Conservation (phyloP, 2,113 vertebrate species). For the Pollachius pollachius region DNA sequence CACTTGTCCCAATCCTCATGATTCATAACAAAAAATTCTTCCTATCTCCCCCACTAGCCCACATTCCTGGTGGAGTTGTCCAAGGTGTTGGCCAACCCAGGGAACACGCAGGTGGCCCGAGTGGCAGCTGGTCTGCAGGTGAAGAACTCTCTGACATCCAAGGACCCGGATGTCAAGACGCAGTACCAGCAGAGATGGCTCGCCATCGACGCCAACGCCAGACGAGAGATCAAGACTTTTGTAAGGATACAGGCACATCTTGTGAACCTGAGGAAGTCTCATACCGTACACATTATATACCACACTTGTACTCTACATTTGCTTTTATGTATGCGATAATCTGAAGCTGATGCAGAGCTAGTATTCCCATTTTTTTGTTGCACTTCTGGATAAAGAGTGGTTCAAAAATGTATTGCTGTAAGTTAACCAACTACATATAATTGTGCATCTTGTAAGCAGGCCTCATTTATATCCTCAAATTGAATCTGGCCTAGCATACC, state of each 20-base stretch:
- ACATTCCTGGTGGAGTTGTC: constrained; percentile 97
- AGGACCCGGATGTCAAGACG: constrained; percentile 93
- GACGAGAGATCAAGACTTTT: constrained; percentile 94
- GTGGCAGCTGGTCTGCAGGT: constrained; percentile 96
- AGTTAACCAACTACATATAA: no score
- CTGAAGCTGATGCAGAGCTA: no score
- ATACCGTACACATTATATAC: background rate
- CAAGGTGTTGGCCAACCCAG: constrained; percentile 94
- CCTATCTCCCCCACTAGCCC: constrained; percentile 70
- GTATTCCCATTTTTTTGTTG: no score
- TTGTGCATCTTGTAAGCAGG: no score
- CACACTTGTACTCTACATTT: background rate
- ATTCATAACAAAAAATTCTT: background rate
- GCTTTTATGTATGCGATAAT: no score
- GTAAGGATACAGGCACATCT: constrained; percentile 69
- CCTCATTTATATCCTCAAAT: no score
- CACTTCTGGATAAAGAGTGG: no score
- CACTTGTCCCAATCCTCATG: background rate
- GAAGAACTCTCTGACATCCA: constrained; percentile 97
- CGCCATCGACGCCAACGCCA: constrained; percentile 90
- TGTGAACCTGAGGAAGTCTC: background rate
- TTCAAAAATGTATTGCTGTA: no score
- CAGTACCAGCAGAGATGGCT: constrained; percentile 97
- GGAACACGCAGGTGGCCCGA: constrained; percentile 96
- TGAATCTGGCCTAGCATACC: no score